phyloP scores from a whole-genome alignment of 2,797 vertebrate species.

The Propithecus deckenii region DNA sequence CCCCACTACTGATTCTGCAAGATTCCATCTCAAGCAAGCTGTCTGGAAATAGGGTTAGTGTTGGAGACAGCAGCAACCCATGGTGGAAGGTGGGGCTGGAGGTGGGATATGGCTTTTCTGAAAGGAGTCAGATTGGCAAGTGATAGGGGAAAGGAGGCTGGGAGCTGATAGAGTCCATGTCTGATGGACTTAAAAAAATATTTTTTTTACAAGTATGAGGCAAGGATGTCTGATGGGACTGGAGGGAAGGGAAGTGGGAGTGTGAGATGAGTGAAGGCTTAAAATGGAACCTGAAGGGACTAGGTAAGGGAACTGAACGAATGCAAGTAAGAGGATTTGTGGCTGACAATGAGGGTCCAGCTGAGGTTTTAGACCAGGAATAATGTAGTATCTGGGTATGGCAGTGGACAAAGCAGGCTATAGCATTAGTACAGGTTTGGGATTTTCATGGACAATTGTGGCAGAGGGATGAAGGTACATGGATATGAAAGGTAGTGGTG shows the following conservation, averaged over 20 bases:
- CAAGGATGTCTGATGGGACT: neutral
- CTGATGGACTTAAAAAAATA: neutral
- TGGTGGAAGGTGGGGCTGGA: neutral
- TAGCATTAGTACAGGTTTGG: neutral
- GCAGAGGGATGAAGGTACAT: neutral
- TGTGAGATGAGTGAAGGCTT: conserved; percentile 14
- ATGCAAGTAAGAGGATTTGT: neutral
- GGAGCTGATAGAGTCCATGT: neutral
- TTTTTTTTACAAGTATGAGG: neutral
- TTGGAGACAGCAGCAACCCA: neutral
- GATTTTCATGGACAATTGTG: neutral
- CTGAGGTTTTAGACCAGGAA: conserved; percentile 6
- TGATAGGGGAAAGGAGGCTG: neutral
- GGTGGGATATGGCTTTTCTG: neutral
- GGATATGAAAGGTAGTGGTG: neutral
- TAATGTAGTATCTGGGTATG: neutral
- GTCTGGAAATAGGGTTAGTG: neutral
- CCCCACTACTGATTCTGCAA: neutral
- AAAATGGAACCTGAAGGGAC: neutral
- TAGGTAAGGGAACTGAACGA: neutral
- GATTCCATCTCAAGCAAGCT: neutral
- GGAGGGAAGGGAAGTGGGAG: neutral
- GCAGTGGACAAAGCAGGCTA: neutral
- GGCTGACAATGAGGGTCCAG: neutral
- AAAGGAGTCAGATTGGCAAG: conserved; percentile 22